Conservation (phyloP, 2,113 vertebrate genomes). For the Lepus europaeus region DNA sequence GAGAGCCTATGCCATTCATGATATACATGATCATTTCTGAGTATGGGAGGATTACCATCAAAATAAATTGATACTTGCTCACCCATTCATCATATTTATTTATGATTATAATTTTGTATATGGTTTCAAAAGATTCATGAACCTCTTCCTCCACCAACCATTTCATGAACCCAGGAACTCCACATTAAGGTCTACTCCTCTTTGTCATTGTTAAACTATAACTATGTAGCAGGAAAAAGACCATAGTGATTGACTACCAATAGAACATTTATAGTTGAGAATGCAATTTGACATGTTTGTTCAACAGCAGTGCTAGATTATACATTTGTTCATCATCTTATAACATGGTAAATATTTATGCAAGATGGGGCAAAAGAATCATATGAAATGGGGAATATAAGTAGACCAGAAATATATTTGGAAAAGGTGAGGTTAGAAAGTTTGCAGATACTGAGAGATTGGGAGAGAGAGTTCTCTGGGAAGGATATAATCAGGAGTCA, state of each 20-base stretch:
- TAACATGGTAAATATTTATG: background rate
- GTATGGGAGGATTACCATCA: background rate
- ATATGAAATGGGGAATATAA: background rate
- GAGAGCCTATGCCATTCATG: background rate
- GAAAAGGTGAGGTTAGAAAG: constrained; percentile 23
- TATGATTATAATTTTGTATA: background rate
- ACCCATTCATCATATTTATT: background rate
- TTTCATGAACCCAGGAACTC: background rate
- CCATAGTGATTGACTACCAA: background rate
- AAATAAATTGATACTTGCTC: background rate
- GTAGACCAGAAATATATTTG: background rate
- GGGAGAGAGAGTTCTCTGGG: background rate
- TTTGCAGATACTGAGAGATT: background rate
- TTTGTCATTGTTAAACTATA: constrained; percentile 41
- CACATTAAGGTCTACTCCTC: background rate
- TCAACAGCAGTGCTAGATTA: background rate
- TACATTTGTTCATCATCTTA: background rate
- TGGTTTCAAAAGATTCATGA: background rate
- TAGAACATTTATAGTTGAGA: background rate
- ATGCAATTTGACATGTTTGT: constrained; percentile 24
- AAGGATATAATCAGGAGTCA: background rate
- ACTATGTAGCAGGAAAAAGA: background rate
- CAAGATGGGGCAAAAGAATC: constrained; percentile 5
- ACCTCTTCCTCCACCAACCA: background rate
- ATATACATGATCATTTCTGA: background rate